Evolutionary conservation across 1,140 invertebrate species (phyloP).

Genomic region (Drosophila nikananu): DNA sequence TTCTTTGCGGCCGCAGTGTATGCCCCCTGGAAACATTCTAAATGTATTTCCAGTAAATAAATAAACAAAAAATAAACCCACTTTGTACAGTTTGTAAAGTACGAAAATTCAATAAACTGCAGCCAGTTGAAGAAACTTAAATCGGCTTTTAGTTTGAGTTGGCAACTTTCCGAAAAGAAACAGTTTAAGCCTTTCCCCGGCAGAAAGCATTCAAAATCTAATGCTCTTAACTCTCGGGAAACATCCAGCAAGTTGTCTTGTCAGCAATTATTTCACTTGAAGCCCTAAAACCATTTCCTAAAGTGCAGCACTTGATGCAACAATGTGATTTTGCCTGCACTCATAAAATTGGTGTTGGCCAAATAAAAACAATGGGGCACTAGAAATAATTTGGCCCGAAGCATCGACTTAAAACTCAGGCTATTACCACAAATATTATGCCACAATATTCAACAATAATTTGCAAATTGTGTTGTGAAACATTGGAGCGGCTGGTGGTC

Average conservation of each 20-base stretch:
- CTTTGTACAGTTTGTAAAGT: not conserved
- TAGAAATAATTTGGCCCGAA: not conserved
- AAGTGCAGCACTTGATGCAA: constrained; percentile 8
- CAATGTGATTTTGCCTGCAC: not conserved
- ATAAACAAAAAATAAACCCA: constrained; percentile 16
- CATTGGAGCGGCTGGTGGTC: constrained; percentile 5
- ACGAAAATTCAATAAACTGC: constrained; percentile 40
- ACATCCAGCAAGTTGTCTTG: constrained; percentile 29
- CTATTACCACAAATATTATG: constrained; percentile 1
- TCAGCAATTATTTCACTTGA: constrained; percentile 6
- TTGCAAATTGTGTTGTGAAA: constrained; percentile 8
- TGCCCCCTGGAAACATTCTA: constrained; percentile 8
- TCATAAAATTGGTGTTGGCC: not conserved
- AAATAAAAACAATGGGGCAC: not conserved
- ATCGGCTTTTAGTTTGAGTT: constrained; percentile 30
- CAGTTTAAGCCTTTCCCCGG: constrained; percentile 20
- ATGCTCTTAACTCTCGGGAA: constrained; percentile 2
- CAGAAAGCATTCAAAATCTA: constrained; percentile 6
- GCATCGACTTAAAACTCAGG: constrained; percentile 6
- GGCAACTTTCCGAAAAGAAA: constrained; percentile 9
- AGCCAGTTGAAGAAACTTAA: constrained; percentile 40
- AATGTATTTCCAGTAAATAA: constrained; percentile 17
- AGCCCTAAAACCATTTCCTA: constrained; percentile 9
- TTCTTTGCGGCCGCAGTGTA: not conserved
- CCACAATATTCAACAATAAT: constrained; percentile 6